Conservation (phyloP, 2,797 vertebrate genomes). For the Intellagama lesueurii region DNA sequence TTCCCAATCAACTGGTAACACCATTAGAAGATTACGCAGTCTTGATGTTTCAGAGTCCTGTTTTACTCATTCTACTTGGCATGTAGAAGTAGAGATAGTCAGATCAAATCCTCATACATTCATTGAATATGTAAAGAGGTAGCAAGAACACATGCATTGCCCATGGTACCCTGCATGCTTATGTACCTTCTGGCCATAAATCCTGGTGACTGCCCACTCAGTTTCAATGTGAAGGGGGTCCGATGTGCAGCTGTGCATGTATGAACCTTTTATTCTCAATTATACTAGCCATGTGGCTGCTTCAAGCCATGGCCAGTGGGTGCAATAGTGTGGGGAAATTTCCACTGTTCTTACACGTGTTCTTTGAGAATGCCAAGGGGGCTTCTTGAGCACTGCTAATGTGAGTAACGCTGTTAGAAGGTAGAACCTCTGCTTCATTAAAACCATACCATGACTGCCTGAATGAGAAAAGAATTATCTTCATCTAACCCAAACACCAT, state of each 20-base stretch:
- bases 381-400: background rate
- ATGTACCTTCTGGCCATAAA: background rate
- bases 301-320: background rate
- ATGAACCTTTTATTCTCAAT: background rate
- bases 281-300: background rate
- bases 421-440: background rate
- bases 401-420: background rate
- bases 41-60: background rate
- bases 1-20: background rate
- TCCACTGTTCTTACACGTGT: background rate
- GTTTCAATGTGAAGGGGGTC: background rate
- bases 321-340: background rate
- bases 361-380: background rate
- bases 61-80: background rate
- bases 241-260: background rate
- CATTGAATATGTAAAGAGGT: background rate
- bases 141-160: background rate
- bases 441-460: background rate
- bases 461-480: background rate
- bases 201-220: background rate
- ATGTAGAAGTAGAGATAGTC: background rate
- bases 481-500: background rate
- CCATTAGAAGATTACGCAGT: background rate
- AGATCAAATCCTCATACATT: background rate
- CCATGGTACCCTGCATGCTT: background rate